phyloP scores from a whole-genome alignment of 2,797 vertebrate species.

The Pteropus rufus region DNA sequence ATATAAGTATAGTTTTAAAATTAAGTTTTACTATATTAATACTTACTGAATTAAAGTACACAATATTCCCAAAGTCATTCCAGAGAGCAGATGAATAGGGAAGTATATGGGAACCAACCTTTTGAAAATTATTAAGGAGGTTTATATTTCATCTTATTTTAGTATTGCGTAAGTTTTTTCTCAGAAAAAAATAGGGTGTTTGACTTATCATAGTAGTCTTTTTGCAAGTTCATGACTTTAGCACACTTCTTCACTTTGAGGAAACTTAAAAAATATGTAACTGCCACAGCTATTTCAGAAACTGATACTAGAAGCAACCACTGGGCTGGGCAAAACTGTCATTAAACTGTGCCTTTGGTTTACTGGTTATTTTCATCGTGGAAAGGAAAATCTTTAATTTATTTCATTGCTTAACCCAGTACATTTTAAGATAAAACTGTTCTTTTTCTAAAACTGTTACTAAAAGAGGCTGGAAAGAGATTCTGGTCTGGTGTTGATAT shows the following conservation, averaged over 20 bases:
- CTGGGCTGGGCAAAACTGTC: slow-evolving; percentile 1
- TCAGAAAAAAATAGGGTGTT: neutral
- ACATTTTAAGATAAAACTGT: slow-evolving; percentile 33
- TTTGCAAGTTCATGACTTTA: slow-evolving; percentile 33
- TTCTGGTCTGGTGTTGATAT: slow-evolving; percentile 4
- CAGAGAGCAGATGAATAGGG: neutral
- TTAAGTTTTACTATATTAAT: neutral
- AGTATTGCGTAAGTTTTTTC: neutral
- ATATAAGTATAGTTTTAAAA: neutral
- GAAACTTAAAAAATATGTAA: slow-evolving; percentile 8
- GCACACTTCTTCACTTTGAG: slow-evolving; percentile 29
- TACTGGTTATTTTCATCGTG: slow-evolving; percentile 46
- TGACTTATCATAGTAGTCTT: neutral
- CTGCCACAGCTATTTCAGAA: slow-evolving; percentile 14
- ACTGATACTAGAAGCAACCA: slow-evolving; percentile 14
- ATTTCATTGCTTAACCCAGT: slow-evolving; percentile 25
- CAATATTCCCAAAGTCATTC: neutral
- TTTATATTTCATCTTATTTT: slow-evolving; percentile 6
- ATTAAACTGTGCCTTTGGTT: slow-evolving; percentile 41
- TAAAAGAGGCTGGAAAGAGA: slow-evolving; percentile 4
- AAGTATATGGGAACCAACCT: neutral
- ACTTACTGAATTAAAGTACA: neutral
- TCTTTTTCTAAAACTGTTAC: slow-evolving; percentile 37
- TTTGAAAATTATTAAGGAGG: neutral
- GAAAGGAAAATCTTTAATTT: slow-evolving; percentile 28